Conservation (phyloP, 2,888 invertebrate genomes). For the Pristionchus maxplancki region DNA sequence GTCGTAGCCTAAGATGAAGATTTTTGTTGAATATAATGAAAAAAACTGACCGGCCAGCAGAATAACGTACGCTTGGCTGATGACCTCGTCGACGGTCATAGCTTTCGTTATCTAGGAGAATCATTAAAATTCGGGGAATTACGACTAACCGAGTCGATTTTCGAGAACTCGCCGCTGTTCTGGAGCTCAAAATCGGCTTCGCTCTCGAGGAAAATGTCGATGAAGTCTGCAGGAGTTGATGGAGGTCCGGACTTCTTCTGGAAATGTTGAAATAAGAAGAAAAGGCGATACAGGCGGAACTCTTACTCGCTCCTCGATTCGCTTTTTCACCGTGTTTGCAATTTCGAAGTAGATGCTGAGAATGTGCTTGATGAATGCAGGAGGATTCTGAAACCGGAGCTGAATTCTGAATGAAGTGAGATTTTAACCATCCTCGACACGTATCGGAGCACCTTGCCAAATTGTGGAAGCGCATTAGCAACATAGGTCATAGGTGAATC, state of each 20-base stretch:
- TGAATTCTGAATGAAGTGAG: not conserved
- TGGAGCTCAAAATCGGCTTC: slow-evolving; percentile 54
- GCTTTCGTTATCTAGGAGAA: not conserved
- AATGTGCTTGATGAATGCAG: not conserved
- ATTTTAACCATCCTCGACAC: not conserved
- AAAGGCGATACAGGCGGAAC: not conserved
- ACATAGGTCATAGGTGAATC: too few species aligned
- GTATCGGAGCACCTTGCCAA: not conserved
- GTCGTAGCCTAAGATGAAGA: not conserved
- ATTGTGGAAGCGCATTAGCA: too few species aligned
- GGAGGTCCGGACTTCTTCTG: not conserved
- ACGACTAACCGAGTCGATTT: not conserved
- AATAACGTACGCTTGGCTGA: not conserved
- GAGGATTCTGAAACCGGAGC: not conserved
- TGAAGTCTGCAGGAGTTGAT: slow-evolving; percentile 57
- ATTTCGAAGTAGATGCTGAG: not conserved
- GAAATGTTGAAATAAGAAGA: not conserved
- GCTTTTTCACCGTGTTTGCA: not conserved
- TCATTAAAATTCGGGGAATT: too few species aligned
- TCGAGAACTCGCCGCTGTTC: not conserved
- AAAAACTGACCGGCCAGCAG: not conserved
- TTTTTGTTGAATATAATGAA: too few species aligned
- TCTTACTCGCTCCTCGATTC: not conserved
- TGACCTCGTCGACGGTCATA: not conserved
- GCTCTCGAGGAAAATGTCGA: slow-evolving; percentile 68